These are phyloP conservation scores for Aurelia aurita DNA, from an alignment of 30 jellyfish, hydroid and myxozoan species.

Conservation along the genomic window DNA sequence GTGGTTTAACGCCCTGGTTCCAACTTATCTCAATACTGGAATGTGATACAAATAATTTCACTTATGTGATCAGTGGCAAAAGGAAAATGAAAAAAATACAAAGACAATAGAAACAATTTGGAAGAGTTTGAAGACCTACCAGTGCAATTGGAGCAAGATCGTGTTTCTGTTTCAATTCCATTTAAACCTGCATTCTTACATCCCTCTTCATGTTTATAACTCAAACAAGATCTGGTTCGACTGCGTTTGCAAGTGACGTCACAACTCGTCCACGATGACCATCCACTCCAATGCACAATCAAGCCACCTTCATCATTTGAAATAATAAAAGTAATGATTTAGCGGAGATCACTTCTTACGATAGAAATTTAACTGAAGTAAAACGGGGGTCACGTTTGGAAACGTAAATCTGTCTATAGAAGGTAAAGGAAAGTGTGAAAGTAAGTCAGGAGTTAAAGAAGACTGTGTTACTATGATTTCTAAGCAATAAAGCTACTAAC, in stretches of 20 bases:
- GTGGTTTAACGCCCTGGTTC: no score
- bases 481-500: no score
- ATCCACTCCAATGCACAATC: slow-evolving; percentile 22
- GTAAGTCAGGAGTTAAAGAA: no score
- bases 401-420: no score
- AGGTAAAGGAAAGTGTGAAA: no score
- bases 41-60: no score
- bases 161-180: slow-evolving; percentile 28
- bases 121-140: not conserved
- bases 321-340: no score
- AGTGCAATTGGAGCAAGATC: not conserved
- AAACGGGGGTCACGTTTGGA: no score
- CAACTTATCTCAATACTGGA: no score
- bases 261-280: slow-evolving; percentile 29
- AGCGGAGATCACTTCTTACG: no score
- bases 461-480: no score
- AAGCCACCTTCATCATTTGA: not conserved
- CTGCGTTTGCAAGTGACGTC: not conserved
- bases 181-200: not conserved
- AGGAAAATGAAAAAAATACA: not conserved
- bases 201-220: slow-evolving; percentile 4
- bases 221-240: slow-evolving; percentile 17
- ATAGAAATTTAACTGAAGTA: no score
- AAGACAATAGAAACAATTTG: not conserved
- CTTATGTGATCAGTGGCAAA: not conserved